phyloP scores from a whole-genome alignment of 1,140 invertebrate genomes.

The Saxidomus purpurata region DNA sequence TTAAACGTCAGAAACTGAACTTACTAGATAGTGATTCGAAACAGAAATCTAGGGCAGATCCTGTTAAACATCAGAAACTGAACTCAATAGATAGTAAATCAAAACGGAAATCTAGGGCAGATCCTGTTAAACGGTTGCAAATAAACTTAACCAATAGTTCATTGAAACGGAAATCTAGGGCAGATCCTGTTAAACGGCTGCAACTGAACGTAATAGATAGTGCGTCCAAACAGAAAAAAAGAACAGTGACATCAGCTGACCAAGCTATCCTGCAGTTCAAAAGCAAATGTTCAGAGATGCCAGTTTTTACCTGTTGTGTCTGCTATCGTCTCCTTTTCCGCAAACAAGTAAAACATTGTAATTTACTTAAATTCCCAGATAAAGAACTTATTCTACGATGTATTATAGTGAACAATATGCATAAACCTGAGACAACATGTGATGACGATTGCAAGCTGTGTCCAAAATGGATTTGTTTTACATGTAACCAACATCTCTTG shows the following conservation, averaged over 20 bases:
- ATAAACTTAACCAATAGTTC: too few relatives aligned
- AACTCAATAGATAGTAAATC: too few relatives aligned
- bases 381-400: constrained; percentile 15
- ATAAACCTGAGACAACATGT: constrained; percentile 20
- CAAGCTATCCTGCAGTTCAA: neutral
- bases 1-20: too few relatives aligned
- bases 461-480: constrained; percentile 33
- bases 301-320: constrained; percentile 15
- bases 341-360: constrained; percentile 13
- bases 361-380: constrained; percentile 11
- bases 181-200: too few relatives aligned
- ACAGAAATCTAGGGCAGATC: too few relatives aligned
- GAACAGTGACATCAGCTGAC: neutral
- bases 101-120: too few relatives aligned
- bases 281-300: neutral
- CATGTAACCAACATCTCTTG: neutral
- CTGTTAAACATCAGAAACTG: too few relatives aligned
- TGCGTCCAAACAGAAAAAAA: constrained; percentile 7
- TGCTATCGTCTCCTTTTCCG: neutral
- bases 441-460: neutral
- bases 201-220: neutral
- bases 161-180: too few relatives aligned
- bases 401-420: neutral
- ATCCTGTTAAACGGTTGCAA: too few relatives aligned
- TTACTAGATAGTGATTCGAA: too few relatives aligned